These are phyloP conservation scores for Emydocephalus ijimae DNA, from an alignment of 2,113 vertebrate genomes.

Conservation along the genomic window DNA sequence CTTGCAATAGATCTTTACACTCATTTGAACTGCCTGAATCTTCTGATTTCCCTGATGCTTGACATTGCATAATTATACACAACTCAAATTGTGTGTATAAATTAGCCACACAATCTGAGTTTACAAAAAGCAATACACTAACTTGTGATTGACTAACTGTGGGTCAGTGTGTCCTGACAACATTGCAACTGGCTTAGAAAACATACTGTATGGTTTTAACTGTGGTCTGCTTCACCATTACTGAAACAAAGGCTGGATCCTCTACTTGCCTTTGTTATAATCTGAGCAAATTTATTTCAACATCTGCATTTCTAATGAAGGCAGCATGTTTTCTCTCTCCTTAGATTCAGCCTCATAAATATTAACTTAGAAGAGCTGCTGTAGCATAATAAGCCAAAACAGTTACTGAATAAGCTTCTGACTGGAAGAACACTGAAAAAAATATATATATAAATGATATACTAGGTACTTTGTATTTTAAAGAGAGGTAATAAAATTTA, in stretches of 20 bases:
- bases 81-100: not conserved
- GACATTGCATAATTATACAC: no score
- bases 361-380: not conserved
- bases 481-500: conserved; percentile 12
- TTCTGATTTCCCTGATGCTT: not conserved
- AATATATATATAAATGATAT: not conserved
- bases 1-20: not conserved
- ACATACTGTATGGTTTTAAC: not conserved
- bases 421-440: not conserved
- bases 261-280: not conserved
- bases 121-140: not conserved
- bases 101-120: not conserved
- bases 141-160: not conserved
- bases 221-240: no score
- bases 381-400: not conserved
- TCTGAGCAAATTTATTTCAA: not conserved
- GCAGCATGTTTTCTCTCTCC: not conserved
- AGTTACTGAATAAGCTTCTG: not conserved
- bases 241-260: not conserved
- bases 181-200: not conserved
- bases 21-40: not conserved
- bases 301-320: not conserved
- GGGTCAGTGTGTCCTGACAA: not conserved
- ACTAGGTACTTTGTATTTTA: not conserved
- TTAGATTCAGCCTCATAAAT: not conserved